Evolutionary conservation across 2,113 vertebrate species (phyloP).

Genomic region (Microcebus murinus): DNA sequence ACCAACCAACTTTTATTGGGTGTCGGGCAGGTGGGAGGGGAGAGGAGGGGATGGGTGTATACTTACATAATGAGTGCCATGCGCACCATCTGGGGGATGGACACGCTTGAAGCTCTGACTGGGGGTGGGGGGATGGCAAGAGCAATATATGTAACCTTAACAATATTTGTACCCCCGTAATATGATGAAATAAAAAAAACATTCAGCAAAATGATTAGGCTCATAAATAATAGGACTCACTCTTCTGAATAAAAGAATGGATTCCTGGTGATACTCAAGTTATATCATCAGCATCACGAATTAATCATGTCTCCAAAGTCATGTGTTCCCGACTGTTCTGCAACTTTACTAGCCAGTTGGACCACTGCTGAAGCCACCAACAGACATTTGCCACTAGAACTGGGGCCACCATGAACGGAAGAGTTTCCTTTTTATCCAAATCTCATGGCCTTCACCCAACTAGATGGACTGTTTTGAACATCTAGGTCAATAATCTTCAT

Average conservation of each 20-base stretch:
- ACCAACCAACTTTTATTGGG: no score
- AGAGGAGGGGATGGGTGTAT: no score
- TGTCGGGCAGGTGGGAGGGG: no score
- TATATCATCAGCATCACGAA: neutral
- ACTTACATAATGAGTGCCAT: no score
- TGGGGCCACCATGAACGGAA: neutral
- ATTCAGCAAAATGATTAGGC: neutral
- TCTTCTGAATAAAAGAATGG: slow-evolving; percentile 28
- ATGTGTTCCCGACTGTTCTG: neutral
- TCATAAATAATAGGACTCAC: neutral
- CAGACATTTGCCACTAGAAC: slow-evolving; percentile 6
- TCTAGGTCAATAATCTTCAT: slow-evolving; percentile 33
- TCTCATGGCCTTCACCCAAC: neutral
- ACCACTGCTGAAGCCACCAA: neutral
- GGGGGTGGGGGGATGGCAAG: no score
- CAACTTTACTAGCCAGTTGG: neutral
- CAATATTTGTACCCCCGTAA: no score
- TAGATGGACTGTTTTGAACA: slow-evolving; percentile 30
- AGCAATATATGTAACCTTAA: no score
- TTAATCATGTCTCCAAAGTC: neutral
- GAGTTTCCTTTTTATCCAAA: neutral
- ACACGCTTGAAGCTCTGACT: no score
- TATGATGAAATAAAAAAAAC: neutral
- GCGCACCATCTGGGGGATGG: no score
- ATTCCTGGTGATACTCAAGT: neutral